Conservation (phyloP, 2,113 vertebrate species). For the Tachysurus vachellii region DNA sequence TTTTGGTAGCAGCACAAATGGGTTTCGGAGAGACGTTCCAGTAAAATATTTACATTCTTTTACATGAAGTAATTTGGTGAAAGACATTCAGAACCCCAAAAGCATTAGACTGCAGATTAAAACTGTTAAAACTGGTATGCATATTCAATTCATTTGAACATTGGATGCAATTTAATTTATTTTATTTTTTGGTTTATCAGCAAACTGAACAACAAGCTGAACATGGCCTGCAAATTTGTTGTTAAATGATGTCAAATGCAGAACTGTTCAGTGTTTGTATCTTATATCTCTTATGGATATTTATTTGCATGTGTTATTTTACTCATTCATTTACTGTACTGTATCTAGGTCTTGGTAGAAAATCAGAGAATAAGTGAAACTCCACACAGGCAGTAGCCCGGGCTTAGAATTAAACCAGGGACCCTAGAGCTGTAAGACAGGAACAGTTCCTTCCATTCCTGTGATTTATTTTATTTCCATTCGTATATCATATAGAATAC, state of each 20-base stretch:
- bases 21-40: not conserved
- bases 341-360: not conserved
- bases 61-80: not conserved
- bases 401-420: not conserved
- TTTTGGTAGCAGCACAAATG: not conserved
- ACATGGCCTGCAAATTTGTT: slow-evolving; percentile 3
- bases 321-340: not conserved
- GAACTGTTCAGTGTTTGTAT: not conserved
- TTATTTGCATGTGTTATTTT: not conserved
- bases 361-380: not conserved
- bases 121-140: not conserved
- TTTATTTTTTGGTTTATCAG: not conserved
- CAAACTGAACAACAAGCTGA: not conserved
- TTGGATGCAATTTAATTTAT: too few species aligned
- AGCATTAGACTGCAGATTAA: not conserved
- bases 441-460: not conserved
- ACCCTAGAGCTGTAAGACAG: not conserved
- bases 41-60: not conserved
- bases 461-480: not conserved
- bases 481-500: too few species aligned
- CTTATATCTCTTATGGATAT: not conserved
- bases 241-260: not conserved
- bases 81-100: not conserved
- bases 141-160: not conserved
- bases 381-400: not conserved